Evolutionary conservation across 2,797 vertebrate species (phyloP).

Genomic region (Myripristis murdjan): DNA sequence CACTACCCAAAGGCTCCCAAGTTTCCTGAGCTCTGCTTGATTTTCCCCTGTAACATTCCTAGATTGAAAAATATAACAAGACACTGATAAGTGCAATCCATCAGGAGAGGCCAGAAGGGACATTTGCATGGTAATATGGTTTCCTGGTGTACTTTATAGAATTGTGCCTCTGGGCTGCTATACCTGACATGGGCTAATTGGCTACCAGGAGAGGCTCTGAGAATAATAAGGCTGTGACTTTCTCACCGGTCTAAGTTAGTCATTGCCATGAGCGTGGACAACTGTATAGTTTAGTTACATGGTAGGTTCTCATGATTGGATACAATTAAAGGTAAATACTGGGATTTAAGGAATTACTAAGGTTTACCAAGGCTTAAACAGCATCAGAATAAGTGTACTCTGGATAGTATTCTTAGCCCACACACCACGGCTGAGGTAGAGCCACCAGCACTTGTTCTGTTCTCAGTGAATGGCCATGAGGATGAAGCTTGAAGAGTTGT

Average conservation of each 20-base stretch:
- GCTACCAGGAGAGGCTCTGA: slow-evolving; percentile 70
- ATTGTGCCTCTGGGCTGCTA: slow-evolving; percentile 66
- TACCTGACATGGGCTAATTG: slow-evolving; percentile 75
- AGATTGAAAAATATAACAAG: slow-evolving; percentile 49
- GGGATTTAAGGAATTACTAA: slow-evolving; percentile 14
- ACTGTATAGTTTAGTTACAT: neutral
- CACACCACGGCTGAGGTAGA: slow-evolving; percentile 62
- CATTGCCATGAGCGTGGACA: slow-evolving; percentile 6
- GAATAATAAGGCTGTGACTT: slow-evolving; percentile 51
- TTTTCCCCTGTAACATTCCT: slow-evolving; percentile 36
- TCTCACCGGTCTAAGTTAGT: slow-evolving; percentile 54
- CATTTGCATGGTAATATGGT: slow-evolving; percentile 67
- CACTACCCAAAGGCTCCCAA: slow-evolving; percentile 9
- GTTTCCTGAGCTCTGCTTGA: slow-evolving; percentile 7
- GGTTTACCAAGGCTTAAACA: slow-evolving; percentile 40
- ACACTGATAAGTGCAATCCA: slow-evolving; percentile 64
- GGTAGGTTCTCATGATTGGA: neutral
- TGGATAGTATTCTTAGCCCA: slow-evolving; percentile 51
- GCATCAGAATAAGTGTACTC: neutral
- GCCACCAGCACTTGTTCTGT: slow-evolving; percentile 52
- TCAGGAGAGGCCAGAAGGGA: slow-evolving; percentile 51
- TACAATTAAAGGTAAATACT: slow-evolving; percentile 29
- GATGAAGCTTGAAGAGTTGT: slow-evolving; percentile 62
- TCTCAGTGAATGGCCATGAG: slow-evolving; percentile 55
- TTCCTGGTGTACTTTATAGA: slow-evolving; percentile 58